These are phyloP conservation scores for Carassius auratus DNA, from an alignment of 2,113 vertebrate genomes.

Conservation along the genomic window DNA sequence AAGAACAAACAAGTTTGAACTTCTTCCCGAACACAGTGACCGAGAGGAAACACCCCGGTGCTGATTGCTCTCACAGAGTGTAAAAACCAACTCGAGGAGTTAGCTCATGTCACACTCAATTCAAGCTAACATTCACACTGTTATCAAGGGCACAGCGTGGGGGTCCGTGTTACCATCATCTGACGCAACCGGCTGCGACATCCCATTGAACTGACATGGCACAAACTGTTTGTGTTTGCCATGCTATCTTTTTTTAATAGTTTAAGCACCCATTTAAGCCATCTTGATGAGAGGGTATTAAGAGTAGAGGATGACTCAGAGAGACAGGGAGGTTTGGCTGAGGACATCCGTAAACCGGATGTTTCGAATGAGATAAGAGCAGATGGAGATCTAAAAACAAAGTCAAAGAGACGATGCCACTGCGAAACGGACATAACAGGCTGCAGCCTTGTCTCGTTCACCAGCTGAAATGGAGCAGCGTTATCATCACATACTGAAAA, in stretches of 20 bases:
- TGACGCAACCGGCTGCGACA: conserved; percentile 29
- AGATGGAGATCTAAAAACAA: conserved; percentile 21
- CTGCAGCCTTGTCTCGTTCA: neutral
- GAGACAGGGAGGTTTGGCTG: neutral
- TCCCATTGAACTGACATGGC: conserved; percentile 37
- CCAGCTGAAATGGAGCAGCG: neutral
- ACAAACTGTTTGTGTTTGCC: conserved; percentile 26
- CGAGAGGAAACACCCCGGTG: neutral
- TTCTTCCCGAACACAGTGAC: neutral
- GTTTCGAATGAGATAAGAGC: conserved; percentile 12
- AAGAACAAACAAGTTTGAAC: neutral
- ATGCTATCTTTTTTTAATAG: conserved; percentile 29
- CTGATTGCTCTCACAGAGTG: neutral
- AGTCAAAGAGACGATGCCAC: conserved; percentile 17
- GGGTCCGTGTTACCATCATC: conserved; percentile 42
- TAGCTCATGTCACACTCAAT: conserved; percentile 45
- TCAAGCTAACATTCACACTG: conserved; percentile 17
- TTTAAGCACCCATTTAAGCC: conserved; percentile 5
- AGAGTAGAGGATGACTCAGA: conserved; percentile 14
- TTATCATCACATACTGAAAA: neutral
- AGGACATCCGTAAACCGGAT: conserved; percentile 12
- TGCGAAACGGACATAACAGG: neutral
- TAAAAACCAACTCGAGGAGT: conserved; percentile 40
- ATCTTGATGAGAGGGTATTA: conserved; percentile 25
- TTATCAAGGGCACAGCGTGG: conserved; percentile 27